Percentiles rank a stretch among this genome's conserved stretches.
Conservation (phyloP, 1,140 invertebrate genomes). For the Archivesica marissinica region DNA sequence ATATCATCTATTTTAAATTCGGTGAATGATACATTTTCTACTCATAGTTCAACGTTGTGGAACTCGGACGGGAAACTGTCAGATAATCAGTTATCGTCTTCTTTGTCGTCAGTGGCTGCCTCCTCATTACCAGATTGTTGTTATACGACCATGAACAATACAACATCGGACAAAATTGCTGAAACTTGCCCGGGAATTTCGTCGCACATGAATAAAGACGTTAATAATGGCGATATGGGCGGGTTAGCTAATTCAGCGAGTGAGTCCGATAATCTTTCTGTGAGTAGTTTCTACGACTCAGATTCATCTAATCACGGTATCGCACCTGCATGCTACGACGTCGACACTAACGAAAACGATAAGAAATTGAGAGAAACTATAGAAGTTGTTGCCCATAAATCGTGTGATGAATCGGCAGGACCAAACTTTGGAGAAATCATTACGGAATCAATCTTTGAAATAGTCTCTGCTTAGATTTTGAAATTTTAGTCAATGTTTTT, state of each 20-base stretch:
- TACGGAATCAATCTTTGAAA: slow-evolving; percentile 96
- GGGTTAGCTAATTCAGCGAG: slow-evolving; percentile 30
- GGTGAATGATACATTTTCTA: slow-evolving; percentile 68
- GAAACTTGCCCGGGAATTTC: slow-evolving; percentile 80
- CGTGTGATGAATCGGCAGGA: slow-evolving; percentile 46
- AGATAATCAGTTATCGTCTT: background rate
- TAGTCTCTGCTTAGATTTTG: slow-evolving; percentile 90
- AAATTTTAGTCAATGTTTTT: too few species aligned
- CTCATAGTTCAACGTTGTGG: slow-evolving; percentile 37
- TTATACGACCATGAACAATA: slow-evolving; percentile 80
- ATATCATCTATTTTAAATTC: slow-evolving; percentile 80
- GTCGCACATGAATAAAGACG: slow-evolving; percentile 75
- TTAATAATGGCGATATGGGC: slow-evolving; percentile 24
- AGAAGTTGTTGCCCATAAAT: slow-evolving; percentile 37
- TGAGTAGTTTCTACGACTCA: slow-evolving; percentile 55
- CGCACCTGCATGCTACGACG: slow-evolving; percentile 25
- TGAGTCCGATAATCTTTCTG: slow-evolving; percentile 45
- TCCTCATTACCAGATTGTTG: slow-evolving; percentile 63
- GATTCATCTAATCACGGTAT: slow-evolving; percentile 50
- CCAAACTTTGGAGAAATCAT: slow-evolving; percentile 96
- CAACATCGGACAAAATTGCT: slow-evolving; percentile 78
- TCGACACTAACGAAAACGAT: slow-evolving; percentile 7
- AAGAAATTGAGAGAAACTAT: slow-evolving; percentile 28
- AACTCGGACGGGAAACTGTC: slow-evolving; percentile 41
- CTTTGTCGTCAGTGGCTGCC: background rate